phyloP scores from a whole-genome alignment of 2,797 vertebrate genomes.

The Helostoma temminkii region DNA sequence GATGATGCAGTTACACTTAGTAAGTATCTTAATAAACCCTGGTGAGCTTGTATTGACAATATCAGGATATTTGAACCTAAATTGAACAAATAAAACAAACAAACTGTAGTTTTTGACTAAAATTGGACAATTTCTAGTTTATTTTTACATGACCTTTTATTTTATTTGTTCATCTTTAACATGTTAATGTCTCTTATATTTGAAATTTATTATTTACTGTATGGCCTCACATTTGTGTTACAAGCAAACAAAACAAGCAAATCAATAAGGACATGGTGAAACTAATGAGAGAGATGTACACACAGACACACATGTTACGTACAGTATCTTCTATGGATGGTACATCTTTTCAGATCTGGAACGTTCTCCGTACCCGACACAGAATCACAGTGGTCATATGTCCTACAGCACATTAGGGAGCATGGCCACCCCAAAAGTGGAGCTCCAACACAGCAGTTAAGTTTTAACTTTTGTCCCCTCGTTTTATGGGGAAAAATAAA shows the following conservation, averaged over 20 bases:
- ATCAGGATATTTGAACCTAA: background rate
- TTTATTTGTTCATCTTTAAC: background rate
- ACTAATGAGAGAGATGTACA: conserved; percentile 43
- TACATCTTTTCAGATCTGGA: conserved; percentile 63
- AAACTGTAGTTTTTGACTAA: too few relatives aligned
- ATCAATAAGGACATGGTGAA: conserved; percentile 52
- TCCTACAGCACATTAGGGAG: conserved; percentile 53
- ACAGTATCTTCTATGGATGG: conserved; percentile 22
- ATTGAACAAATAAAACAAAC: too few relatives aligned
- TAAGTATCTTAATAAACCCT: background rate
- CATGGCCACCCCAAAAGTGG: conserved; percentile 39
- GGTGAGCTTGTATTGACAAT: background rate
- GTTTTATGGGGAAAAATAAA: conserved; percentile 30
- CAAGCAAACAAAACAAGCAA: too few relatives aligned
- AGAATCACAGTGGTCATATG: conserved; percentile 49
- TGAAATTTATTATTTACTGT: too few relatives aligned
- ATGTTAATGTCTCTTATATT: background rate
- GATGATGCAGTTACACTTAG: too few relatives aligned
- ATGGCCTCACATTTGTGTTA: background rate
- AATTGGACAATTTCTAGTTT: too few relatives aligned
- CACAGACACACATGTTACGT: conserved; percentile 20
- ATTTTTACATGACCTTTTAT: background rate
- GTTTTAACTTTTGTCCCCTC: conserved; percentile 19
- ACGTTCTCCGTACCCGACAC: conserved; percentile 50
- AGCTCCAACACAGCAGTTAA: conserved; percentile 29